Base-by-base conservation (phyloP, 1,140 invertebrate species). In the Zaprionus davidi region DNA sequence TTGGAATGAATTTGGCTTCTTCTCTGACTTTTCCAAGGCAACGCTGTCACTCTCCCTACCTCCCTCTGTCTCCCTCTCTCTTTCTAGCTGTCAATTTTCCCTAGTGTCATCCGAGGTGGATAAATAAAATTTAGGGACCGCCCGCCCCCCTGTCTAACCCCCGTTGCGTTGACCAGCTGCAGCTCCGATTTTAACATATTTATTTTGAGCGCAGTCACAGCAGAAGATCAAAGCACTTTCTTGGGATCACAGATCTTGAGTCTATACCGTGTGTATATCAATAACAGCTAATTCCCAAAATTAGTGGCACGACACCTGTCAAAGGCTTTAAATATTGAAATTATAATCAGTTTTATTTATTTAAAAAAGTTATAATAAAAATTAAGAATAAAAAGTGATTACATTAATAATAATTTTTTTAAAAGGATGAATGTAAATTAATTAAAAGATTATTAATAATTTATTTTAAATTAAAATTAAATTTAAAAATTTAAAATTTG, bases 111-210 rank as follows among this genome's bases (percentile, higher is more conserved):
- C 81, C 72, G 68, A 71, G 66, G 57, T 59, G 64, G 58, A 58
- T 76, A 66, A 82, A 78, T 88, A 83, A 77, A 80, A 80, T 70
- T 57, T 53, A 46, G 55, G 34, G n/a, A 57, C 53, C 51, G 68
- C 62, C 63, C 64, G 20, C 38, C 65, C 59, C 57, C 57, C 64
- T 66, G 31, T 13, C 17, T 51, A 64, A 44, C 66, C 77, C 83
- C 84, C 77, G 83, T 67, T 41, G 84, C 58, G 76, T 60, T 63
- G 44, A 22, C 60, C 72, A 71, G 73, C 67, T 31, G 26, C 49
- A 51, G 20, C 62, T 38, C 12, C 55, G 46, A 62, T 15, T 65
- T 64, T 71, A 78, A 76, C 73, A 76, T 76, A 68, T 71, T 76
- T 60, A 68, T 76, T 71, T 75, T 12, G 34, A 22, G 13, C 55